These are phyloP conservation scores for Melolontha melolontha DNA, from an alignment of 2,888 invertebrate genomes.

Conservation along the genomic window DNA sequence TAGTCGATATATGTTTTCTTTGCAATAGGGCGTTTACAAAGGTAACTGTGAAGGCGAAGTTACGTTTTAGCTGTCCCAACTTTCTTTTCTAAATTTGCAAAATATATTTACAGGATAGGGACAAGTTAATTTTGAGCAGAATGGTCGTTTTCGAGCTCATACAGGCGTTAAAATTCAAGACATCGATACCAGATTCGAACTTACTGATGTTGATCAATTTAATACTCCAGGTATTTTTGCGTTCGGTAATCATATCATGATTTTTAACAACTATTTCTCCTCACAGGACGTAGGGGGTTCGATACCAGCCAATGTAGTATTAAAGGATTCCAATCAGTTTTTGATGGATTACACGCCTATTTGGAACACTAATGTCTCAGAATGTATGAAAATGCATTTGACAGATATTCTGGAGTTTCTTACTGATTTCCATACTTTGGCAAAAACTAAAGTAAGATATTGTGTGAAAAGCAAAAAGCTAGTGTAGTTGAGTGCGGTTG, in stretches of 20 bases:
- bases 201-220: constrained; percentile 90
- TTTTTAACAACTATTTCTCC: background rate
- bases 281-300: constrained; percentile 86
- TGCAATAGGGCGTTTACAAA: constrained; percentile 91
- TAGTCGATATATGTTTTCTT: constrained; percentile 90
- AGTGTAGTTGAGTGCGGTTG: too few species aligned
- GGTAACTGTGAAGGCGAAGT: constrained; percentile 60
- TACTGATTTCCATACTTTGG: constrained; percentile 95
- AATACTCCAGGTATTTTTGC: constrained; percentile 76
- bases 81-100: background rate
- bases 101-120: constrained; percentile 77
- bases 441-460: constrained; percentile 90
- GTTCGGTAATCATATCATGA: constrained; percentile 24
- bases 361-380: constrained; percentile 88
- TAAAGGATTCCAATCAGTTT: constrained; percentile 68
- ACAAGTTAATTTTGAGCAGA: constrained; percentile 91
- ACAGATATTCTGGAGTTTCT: constrained; percentile 95
- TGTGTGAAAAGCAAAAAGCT: background rate
- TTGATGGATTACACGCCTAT: constrained; percentile 66
- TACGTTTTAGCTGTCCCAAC: background rate
- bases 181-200: constrained; percentile 93
- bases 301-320: constrained; percentile 80
- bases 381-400: constrained; percentile 93
- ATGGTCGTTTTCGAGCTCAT: constrained; percentile 94
- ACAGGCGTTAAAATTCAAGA: constrained; percentile 96